These are phyloP conservation scores for Stichopus chloronotus DNA, from an alignment of 35 echinoderm and acorn worm species.

Conservation along the genomic window DNA sequence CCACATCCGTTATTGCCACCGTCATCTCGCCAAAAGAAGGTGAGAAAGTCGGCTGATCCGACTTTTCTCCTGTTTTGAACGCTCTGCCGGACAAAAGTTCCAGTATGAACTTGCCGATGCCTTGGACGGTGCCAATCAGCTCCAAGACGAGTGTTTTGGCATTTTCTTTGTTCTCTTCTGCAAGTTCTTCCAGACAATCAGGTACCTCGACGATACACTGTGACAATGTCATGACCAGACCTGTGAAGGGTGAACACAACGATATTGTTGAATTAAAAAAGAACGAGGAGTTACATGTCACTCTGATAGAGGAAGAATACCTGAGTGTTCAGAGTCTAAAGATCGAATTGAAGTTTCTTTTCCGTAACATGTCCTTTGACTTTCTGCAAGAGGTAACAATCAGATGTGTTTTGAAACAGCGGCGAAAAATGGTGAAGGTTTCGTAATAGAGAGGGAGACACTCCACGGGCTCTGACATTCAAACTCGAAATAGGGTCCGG, in stretches of 20 bases:
- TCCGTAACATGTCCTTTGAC: not conserved
- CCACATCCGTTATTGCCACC: slow-evolving; percentile 80
- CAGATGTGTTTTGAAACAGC: no score
- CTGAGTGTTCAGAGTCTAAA: not conserved
- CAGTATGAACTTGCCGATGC: slow-evolving; percentile 72
- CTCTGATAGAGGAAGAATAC: not conserved
- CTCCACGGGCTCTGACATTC: no score
- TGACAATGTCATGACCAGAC: slow-evolving; percentile 27
- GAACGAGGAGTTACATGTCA: no score
- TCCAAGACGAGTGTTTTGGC: slow-evolving; percentile 48
- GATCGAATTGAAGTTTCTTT: not conserved
- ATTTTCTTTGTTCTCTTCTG: not conserved
- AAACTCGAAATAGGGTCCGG: no score
- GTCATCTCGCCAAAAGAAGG: slow-evolving; percentile 98
- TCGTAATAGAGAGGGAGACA: no score
- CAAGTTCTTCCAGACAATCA: not conserved
- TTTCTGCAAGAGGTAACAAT: no score
- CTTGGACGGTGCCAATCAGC: slow-evolving; percentile 51
- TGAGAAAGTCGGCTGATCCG: slow-evolving; percentile 37
- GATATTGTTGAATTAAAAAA: no score
- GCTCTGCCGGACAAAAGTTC: slow-evolving; percentile 67
- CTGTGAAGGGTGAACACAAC: not conserved
- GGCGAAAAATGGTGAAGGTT: no score
- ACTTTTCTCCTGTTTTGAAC: not conserved
- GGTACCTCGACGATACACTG: slow-evolving; percentile 36